phyloP scores from a whole-genome alignment of 2,888 invertebrate species.

The Habrosyne pyritoides region DNA sequence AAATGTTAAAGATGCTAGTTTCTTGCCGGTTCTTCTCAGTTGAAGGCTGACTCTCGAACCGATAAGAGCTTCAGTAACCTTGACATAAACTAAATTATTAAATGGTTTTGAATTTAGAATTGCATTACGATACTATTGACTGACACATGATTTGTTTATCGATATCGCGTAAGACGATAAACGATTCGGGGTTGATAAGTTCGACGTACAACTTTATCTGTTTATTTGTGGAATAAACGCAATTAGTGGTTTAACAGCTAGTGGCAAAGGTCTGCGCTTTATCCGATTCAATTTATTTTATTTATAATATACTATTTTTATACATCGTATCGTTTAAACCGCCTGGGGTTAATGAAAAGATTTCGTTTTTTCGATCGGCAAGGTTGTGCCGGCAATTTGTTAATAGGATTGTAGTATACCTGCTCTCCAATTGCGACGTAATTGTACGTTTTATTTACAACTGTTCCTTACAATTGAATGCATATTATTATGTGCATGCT shows the following conservation, averaged over 20 bases:
- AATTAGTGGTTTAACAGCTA: background rate
- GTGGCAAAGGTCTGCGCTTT: background rate
- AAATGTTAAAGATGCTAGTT: no score
- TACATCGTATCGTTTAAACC: no score
- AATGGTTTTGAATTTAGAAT: no score
- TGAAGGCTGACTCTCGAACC: no score
- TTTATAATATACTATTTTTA: no score
- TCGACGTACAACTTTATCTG: background rate
- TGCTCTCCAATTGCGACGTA: background rate
- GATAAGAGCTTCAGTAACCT: no score
- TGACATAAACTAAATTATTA: no score
- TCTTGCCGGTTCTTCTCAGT: no score
- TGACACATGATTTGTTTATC: no score
- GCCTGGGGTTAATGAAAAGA: background rate
- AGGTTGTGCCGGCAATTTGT: background rate
- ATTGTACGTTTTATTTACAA: background rate
- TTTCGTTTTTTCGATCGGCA: background rate
- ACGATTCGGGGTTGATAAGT: background rate
- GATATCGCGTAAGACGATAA: no score
- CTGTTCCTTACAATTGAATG: conserved; percentile 4
- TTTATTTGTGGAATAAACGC: background rate
- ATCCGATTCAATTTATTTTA: no score
- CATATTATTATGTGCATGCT: conserved; percentile 16
- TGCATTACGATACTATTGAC: no score
- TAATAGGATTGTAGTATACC: background rate